Evolutionary conservation across 2,797 vertebrate species (phyloP).

Genomic region (Peromyscus eremicus): DNA sequence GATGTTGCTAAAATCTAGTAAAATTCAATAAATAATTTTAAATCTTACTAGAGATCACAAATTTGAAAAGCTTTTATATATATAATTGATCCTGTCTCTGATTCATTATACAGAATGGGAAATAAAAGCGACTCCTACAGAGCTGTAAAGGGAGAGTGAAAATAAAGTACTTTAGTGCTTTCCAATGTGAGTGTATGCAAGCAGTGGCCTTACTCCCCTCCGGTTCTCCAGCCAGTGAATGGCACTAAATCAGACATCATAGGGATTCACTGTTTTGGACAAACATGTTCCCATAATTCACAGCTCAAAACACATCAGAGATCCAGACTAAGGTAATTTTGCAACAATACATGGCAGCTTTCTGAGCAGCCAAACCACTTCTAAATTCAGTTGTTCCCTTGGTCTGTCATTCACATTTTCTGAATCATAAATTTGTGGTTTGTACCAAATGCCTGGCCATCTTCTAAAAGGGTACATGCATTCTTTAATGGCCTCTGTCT

Average conservation of each 20-base stretch:
- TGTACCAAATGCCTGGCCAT: neutral
- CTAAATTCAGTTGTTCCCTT: neutral
- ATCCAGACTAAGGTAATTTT: neutral
- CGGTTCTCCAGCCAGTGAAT: neutral
- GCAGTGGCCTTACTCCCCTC: neutral
- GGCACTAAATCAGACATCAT: neutral
- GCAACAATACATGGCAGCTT: neutral
- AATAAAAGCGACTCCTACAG: constrained; percentile 1
- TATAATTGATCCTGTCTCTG: constrained; percentile 29
- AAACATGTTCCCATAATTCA: neutral
- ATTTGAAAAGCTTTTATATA: neutral
- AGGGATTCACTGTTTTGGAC: neutral
- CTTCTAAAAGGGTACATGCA: neutral
- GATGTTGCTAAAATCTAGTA: neutral
- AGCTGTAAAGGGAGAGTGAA: constrained; percentile 45
- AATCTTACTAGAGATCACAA: neutral
- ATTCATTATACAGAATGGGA: neutral
- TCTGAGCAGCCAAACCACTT: neutral
- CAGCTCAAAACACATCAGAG: neutral
- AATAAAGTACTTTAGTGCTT: neutral
- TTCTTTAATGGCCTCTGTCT: neutral
- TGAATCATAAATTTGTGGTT: neutral
- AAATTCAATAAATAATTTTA: constrained; percentile 19
- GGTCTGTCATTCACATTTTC: neutral
- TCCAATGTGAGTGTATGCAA: neutral